Base-by-base conservation (phyloP, 2,888 invertebrate species). In the Brachypterus glaber region DNA sequence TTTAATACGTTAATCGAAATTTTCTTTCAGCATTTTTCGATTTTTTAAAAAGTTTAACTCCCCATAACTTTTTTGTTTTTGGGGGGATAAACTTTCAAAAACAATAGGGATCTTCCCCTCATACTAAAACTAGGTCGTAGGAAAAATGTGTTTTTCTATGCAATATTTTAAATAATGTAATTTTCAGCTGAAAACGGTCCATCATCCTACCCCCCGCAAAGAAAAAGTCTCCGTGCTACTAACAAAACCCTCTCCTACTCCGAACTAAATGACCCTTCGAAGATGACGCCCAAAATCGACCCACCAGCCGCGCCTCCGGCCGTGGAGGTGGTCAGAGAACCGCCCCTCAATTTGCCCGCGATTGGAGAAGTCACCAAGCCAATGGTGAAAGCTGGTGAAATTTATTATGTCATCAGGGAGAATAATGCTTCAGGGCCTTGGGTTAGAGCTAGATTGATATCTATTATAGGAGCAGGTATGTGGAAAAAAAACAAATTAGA, bases 331-430 rank as follows among this genome's bases (percentile, higher is more conserved):
- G 45, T 48, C 3, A 50, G 49, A 39, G 52, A 54, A 40, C 39
- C 51, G 30, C 58, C 57, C 2, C 37, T 44, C 14, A 47, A 48
- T 41, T 25, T 45, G 15, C 47, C 51, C 1, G 40, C 47, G n/a
- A 59, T 64, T 1, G 80, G 78, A 0, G 63, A 63, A 7, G 49
- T 76, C 2, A 46, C 59, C 0, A 70, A 72, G 24, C 66, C 72
- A 0, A 56, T 65, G 1, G 66, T 46, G 24, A 32, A 47, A 47
- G 33, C 49, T 37, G 63, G 54, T 32, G 70, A 69, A 31, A 53
- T 61, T 9, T 76, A 81, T 13, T 81, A 71, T 58, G 76, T 76
- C 2, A 77, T 77, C 70, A 72, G 75, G 46, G 74, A 74, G 49
- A 66, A 66, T 39, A 66, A 72, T 7, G 39, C 45, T 1, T 73